Evolutionary conservation across 2,888 invertebrate species (phyloP).

Genomic region (Carterocephalus palaemon): DNA sequence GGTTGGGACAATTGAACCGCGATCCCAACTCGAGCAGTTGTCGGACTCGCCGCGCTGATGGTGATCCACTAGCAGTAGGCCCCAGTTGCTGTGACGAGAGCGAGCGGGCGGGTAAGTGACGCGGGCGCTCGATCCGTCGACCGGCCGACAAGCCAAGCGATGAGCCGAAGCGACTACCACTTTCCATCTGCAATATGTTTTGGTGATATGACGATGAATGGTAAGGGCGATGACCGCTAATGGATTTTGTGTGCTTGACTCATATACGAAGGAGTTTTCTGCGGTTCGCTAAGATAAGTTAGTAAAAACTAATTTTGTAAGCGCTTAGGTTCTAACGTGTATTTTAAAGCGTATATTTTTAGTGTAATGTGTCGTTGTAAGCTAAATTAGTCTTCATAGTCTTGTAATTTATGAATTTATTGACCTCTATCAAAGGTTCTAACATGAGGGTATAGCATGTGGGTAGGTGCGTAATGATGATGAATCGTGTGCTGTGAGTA

Average conservation of each 20-base stretch:
- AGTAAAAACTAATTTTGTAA: too few relatives aligned
- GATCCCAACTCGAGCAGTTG: constrained; percentile 86
- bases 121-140: constrained; percentile 75
- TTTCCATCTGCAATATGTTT: constrained; percentile 63
- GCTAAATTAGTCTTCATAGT: too few relatives aligned
- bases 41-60: constrained; percentile 88
- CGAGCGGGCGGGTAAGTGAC: constrained; percentile 85
- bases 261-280: too few relatives aligned
- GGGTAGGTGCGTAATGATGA: background rate
- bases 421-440: too few relatives aligned
- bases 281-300: too few relatives aligned
- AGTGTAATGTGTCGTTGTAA: too few relatives aligned
- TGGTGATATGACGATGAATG: constrained; percentile 14
- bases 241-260: too few relatives aligned
- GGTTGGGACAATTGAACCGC: constrained; percentile 80
- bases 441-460: too few relatives aligned
- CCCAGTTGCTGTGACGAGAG: constrained; percentile 85
- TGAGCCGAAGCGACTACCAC: constrained; percentile 80
- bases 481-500: background rate
- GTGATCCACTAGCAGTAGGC: constrained; percentile 78
- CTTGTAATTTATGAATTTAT: too few relatives aligned
- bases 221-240: background rate
- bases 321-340: too few relatives aligned
- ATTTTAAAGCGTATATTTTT: too few relatives aligned
- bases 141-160: constrained; percentile 70